Percentiles rank a stretch among this genome's conserved stretches.
Conservation (phyloP, 2,888 invertebrate genomes). For the Eupithecia exiguata region DNA sequence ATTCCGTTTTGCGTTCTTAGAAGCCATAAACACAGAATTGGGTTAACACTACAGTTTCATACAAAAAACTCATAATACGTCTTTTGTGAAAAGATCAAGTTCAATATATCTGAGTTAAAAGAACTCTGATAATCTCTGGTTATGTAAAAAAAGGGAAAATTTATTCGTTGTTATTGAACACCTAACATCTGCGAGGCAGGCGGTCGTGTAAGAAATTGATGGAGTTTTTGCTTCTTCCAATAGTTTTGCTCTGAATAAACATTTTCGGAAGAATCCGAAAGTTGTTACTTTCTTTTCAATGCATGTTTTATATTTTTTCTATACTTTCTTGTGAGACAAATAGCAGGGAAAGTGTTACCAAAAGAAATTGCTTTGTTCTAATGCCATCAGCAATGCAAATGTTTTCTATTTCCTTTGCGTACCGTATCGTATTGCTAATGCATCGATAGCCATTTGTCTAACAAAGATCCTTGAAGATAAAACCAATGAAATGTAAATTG, state of each 20-base stretch:
- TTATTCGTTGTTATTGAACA: constrained; percentile 17
- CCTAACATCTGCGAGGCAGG: background rate
- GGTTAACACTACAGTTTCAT: background rate
- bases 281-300: background rate
- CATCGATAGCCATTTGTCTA: constrained; percentile 14
- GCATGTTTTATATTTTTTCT: constrained; percentile 1
- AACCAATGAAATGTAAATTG: constrained; percentile 35
- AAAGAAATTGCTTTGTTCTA: background rate
- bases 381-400: constrained; percentile 9
- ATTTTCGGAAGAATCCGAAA: background rate
- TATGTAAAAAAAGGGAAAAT: background rate
- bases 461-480: constrained; percentile 25
- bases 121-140: background rate
- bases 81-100: background rate
- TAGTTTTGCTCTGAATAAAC: constrained; percentile 3
- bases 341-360: background rate
- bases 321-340: constrained; percentile 5
- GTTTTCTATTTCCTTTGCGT: constrained; percentile 10
- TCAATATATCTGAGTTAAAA: background rate
- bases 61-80: background rate
- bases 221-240: constrained; percentile 4
- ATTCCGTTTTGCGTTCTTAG: constrained; percentile 15
- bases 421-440: constrained; percentile 8
- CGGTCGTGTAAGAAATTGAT: constrained; percentile 11
- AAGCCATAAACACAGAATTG: background rate